A percentile compares a stretch with the other conserved stretches of the same genome.
These are phyloP conservation scores for Seira ritae DNA, from an alignment of 2,888 invertebrate genomes.

Conservation along the genomic window DNA sequence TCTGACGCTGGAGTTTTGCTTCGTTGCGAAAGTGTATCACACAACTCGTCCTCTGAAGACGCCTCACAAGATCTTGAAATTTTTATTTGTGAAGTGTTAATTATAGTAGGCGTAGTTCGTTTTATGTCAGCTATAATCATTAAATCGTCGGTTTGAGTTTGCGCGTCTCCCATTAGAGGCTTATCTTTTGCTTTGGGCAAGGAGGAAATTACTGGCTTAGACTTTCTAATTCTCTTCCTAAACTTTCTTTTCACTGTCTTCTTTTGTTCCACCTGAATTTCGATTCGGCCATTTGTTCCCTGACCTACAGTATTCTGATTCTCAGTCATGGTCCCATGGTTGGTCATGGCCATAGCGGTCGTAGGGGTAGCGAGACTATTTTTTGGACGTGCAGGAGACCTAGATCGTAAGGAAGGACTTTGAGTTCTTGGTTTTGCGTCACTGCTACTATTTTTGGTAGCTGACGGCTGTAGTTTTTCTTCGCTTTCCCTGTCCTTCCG, in stretches of 20 bases:
- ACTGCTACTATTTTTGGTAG: too few species aligned
- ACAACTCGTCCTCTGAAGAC: conserved; percentile 51
- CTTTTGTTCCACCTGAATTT: background rate
- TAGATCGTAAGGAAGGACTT: too few species aligned
- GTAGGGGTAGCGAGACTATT: too few species aligned
- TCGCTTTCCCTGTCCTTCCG: too few species aligned
- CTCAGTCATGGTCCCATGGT: too few species aligned
- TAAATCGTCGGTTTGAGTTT: conserved; percentile 58
- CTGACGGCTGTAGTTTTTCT: too few species aligned
- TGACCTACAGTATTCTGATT: too few species aligned
- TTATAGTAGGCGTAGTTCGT: background rate
- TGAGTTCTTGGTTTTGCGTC: too few species aligned
- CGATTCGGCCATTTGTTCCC: background rate
- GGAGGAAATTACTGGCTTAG: background rate
- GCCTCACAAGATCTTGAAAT: conserved; percentile 47
- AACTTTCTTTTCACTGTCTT: background rate
- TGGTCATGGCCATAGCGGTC: too few species aligned
- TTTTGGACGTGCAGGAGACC: too few species aligned
- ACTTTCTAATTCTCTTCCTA: background rate
- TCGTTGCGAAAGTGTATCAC: conserved; percentile 22
- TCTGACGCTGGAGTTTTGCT: conserved; percentile 35
- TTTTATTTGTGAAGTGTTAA: conserved; percentile 29
- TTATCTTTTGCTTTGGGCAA: too few species aligned
- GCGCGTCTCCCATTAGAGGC: conserved; percentile 51
- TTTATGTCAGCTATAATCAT: background rate